Conservation (phyloP, 2,888 invertebrate genomes). For the Marasmarcha lunaedactyla region DNA sequence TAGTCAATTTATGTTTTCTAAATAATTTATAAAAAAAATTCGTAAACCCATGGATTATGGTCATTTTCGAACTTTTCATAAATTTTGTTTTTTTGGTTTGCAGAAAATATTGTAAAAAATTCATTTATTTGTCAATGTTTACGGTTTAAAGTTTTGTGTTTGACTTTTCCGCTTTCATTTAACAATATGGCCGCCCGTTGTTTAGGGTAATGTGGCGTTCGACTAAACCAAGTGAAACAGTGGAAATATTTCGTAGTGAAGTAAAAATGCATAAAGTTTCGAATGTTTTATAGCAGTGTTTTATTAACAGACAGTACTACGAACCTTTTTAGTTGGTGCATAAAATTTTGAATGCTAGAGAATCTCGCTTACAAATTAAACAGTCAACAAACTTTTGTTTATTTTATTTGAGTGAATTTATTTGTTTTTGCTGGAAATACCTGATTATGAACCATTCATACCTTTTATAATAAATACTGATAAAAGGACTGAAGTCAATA, state of each 20-base stretch:
- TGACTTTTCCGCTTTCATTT: constrained; percentile 42
- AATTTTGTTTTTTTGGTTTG: constrained; percentile 18
- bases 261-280: constrained; percentile 63
- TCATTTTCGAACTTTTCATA: constrained; percentile 18
- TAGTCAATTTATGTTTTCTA: neutral
- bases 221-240: constrained; percentile 65
- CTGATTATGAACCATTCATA: constrained; percentile 61
- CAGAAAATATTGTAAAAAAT: constrained; percentile 27
- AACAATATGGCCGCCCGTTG: constrained; percentile 69
- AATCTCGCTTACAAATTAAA: constrained; percentile 61
- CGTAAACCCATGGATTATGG: constrained; percentile 8
- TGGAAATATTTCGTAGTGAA: constrained; percentile 58
- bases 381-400: constrained; percentile 72
- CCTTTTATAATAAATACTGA: constrained; percentile 53
- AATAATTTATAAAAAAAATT: constrained; percentile 1
- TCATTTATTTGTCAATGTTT: neutral
- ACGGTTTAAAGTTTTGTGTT: neutral
- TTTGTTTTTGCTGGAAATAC: constrained; percentile 47
- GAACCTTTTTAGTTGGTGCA: constrained; percentile 49
- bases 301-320: constrained; percentile 47
- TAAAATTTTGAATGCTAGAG: constrained; percentile 51
- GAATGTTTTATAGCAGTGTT: constrained; percentile 65
- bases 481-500: constrained; percentile 55
- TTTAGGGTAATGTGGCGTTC: constrained; percentile 71
- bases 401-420: constrained; percentile 58